phyloP scores from a whole-genome alignment of 2,113 vertebrate species.

The Atractosteus spatula region DNA sequence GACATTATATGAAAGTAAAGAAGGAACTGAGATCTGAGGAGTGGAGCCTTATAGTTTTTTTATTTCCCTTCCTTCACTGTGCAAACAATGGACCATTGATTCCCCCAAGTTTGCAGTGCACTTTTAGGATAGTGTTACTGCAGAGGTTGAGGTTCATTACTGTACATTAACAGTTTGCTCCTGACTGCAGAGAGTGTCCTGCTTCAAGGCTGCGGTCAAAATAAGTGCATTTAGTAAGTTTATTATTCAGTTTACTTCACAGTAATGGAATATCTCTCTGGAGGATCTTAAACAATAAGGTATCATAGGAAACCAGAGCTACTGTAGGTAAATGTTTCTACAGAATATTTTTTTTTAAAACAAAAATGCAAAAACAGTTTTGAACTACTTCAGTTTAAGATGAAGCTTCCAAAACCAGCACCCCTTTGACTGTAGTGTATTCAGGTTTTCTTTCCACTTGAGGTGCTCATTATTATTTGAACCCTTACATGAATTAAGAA shows the following conservation, averaged over 20 bases:
- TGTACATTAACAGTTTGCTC: not conserved
- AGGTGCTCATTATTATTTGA: too few relatives aligned
- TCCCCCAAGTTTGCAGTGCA: not conserved
- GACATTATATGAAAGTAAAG: too few relatives aligned
- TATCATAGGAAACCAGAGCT: too few relatives aligned
- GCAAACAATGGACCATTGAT: too few relatives aligned
- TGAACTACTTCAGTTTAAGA: too few relatives aligned
- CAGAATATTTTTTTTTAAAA: too few relatives aligned
- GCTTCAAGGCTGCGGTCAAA: not conserved
- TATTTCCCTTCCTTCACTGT: not conserved
- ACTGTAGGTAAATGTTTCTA: too few relatives aligned
- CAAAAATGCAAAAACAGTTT: too few relatives aligned
- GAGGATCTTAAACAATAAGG: not conserved
- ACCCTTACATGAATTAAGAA: too few relatives aligned
- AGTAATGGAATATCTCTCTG: not conserved
- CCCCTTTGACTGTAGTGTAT: too few relatives aligned
- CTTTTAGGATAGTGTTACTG: not conserved
- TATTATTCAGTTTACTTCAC: not conserved
- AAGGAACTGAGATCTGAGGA: not conserved
- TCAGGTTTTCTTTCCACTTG: too few relatives aligned
- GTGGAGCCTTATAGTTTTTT: not conserved
- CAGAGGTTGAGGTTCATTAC: not conserved
- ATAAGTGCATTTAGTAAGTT: not conserved
- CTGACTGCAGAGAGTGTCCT: not conserved
- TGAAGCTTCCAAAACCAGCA: too few relatives aligned